Percentiles rank a stretch among this genome's conserved stretches.
These are phyloP conservation scores for Hyperoplus lanceolatus DNA, from an alignment of 2,797 vertebrate species.

Conservation along the genomic window DNA sequence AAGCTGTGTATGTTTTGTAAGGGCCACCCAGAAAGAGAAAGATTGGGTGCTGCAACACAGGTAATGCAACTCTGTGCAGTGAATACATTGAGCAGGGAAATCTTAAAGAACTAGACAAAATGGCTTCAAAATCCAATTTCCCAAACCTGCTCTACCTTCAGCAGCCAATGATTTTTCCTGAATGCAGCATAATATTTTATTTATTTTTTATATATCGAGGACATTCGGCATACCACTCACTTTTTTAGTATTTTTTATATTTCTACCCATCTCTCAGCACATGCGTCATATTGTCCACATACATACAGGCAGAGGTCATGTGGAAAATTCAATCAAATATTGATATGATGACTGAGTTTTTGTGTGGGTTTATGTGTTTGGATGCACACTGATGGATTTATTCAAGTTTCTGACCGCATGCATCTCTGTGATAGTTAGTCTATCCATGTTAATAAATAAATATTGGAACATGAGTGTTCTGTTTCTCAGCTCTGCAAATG, in stretches of 20 bases:
- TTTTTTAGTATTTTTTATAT: conserved; percentile 25
- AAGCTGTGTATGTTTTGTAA: conserved; percentile 40
- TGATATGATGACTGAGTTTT: conserved; percentile 3
- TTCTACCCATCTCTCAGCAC: background rate
- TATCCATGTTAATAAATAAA: conserved; percentile 39
- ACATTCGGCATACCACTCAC: conserved; percentile 6
- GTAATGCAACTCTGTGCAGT: conserved; percentile 57
- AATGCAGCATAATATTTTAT: conserved; percentile 38
- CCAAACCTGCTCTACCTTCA: conserved; percentile 64
- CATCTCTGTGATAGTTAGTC: conserved; percentile 18
- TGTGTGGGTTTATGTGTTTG: conserved; percentile 17
- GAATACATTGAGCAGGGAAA: conserved; percentile 48
- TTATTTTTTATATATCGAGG: conserved; percentile 2
- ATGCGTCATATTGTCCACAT: conserved; percentile 15
- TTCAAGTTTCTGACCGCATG: conserved; percentile 6
- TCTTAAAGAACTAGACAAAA: conserved; percentile 64
- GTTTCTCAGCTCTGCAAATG: conserved; percentile 56
- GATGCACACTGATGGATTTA: conserved; percentile 17
- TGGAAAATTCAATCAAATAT: conserved; percentile 32
- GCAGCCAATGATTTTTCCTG: conserved; percentile 37
- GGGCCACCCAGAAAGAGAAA: conserved; percentile 36
- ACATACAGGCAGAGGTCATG: conserved; percentile 34
- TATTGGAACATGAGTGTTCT: conserved; percentile 9
- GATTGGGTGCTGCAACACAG: conserved; percentile 55
- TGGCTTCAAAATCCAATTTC: conserved; percentile 74